Base-by-base conservation (phyloP, 2,888 invertebrate species). In the Ceramica pisi region DNA sequence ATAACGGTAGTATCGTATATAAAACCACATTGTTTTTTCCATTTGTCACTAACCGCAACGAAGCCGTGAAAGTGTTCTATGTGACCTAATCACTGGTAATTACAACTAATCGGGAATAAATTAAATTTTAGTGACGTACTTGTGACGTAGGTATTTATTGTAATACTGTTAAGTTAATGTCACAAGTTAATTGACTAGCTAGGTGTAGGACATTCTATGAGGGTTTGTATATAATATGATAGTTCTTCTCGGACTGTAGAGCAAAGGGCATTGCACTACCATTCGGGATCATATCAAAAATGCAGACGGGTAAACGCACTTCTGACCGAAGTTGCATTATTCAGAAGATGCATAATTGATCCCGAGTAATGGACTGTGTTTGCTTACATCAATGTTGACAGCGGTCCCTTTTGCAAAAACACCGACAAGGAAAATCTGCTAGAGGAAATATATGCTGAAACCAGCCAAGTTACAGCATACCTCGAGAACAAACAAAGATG, bases 291-390 rank as follows among this genome's bases (percentile, higher is more conserved):
- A 67, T 60, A 67, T 81, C 74, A 85, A 88, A 90, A 88, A 93
- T 91, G 90, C 94, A 94, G 94, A 92, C 94, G 89, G 94, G 94
- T 94, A 92, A 94, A 94, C 80, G 94, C 86, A 90, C 94, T 91
- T 81, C 75, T 84, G 82, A 81, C 82, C 77, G 76, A 80, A 21
- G 80, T 85, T 94, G 89, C 87, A 92, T 94, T 90, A 94, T 95
- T 91, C 92, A 94, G 82, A 69, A 83, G 88, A 86, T 91, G 92
- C 92, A 92, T 91, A 92, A 92, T 91, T 93, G 91, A 92, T 91
- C 51, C 38, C 84, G 71, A 78, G 77, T 78, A 81, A 66, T 78
- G 71, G 67, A 68, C 67, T 75, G 80, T 75, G 83, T 86, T 84
- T 82, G 81, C 85, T 83, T 84, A 78, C 80, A 78, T 75, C 73